These are phyloP conservation scores for Actinia tenebrosa DNA, from an alignment of 64 coral and sea anemone species.

Conservation along the genomic window DNA sequence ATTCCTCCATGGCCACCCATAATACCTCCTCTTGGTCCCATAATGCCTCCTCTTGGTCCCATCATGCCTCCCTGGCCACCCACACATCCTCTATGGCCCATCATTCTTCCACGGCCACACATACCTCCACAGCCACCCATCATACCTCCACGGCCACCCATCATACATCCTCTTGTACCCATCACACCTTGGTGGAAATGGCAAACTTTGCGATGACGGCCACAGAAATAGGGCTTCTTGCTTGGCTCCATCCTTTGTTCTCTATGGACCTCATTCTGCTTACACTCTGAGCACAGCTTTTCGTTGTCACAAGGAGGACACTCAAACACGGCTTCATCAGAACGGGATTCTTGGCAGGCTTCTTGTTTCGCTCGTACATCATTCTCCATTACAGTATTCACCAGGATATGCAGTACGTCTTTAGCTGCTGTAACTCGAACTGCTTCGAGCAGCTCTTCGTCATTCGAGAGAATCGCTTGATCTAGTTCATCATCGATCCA, in stretches of 20 bases:
- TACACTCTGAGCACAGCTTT: not conserved
- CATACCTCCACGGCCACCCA: not conserved
- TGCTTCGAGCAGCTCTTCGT: slow-evolving; percentile 7
- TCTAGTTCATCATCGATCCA: slow-evolving; percentile 5
- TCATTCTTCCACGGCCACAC: not conserved
- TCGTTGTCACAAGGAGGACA: not conserved
- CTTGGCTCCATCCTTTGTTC: not conserved
- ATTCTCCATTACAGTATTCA: not conserved
- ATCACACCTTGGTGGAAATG: not conserved
- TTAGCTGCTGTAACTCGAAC: not conserved
- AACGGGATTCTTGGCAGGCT: not conserved
- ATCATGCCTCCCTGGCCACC: not conserved
- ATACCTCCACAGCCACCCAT: not conserved
- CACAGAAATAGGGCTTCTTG: not conserved
- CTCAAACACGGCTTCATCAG: not conserved
- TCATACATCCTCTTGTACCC: not conserved
- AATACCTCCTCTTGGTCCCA: not conserved
- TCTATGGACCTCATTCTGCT: not conserved
- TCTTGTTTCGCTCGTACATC: not conserved
- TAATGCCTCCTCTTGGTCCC: not conserved
- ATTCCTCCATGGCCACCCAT: not conserved
- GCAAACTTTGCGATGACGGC: not conserved
- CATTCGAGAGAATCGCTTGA: not conserved
- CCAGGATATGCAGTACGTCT: not conserved
- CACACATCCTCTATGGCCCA: not conserved